Percentiles rank a stretch among this genome's conserved stretches.
Evolutionary conservation across 1,140 invertebrate genomes (phyloP).

Genomic region (Calliphora vicina): DNA sequence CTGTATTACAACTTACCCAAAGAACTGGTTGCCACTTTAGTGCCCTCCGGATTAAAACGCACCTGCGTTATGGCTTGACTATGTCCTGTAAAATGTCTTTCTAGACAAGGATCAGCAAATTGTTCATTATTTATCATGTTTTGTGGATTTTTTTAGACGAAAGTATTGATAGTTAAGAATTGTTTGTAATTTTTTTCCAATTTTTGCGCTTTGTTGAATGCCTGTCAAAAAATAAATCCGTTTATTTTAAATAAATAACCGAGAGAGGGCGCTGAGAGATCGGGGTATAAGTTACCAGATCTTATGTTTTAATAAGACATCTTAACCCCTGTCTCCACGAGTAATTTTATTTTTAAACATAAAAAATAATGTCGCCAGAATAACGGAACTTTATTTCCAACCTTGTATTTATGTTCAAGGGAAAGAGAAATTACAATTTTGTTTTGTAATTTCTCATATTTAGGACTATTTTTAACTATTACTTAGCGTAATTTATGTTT

Average conservation of each 20-base stretch:
- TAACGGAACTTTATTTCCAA: no score
- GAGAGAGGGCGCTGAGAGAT: no score
- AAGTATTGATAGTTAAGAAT: neutral
- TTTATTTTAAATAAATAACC: neutral
- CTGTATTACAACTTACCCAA: conserved; percentile 61
- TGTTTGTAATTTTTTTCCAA: neutral
- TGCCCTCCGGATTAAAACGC: conserved; percentile 78
- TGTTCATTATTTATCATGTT: neutral
- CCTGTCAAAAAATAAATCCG: neutral
- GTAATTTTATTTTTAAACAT: no score
- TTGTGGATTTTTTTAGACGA: neutral
- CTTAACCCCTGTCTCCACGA: no score
- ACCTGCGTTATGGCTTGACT: conserved; percentile 76
- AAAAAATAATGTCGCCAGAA: no score
- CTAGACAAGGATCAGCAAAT: conserved; percentile 69
- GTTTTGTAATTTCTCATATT: no score
- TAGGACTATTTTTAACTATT: no score
- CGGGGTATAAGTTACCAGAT: no score
- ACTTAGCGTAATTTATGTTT: no score
- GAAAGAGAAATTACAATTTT: no score
- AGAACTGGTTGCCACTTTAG: conserved; percentile 80
- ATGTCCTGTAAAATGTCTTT: conserved; percentile 83
- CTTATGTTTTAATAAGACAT: no score
- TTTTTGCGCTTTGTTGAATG: neutral
- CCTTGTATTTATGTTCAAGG: no score